phyloP scores from a whole-genome alignment of 35 echinoderm and acorn worm genomes.

The Holothuria glaberrima region DNA sequence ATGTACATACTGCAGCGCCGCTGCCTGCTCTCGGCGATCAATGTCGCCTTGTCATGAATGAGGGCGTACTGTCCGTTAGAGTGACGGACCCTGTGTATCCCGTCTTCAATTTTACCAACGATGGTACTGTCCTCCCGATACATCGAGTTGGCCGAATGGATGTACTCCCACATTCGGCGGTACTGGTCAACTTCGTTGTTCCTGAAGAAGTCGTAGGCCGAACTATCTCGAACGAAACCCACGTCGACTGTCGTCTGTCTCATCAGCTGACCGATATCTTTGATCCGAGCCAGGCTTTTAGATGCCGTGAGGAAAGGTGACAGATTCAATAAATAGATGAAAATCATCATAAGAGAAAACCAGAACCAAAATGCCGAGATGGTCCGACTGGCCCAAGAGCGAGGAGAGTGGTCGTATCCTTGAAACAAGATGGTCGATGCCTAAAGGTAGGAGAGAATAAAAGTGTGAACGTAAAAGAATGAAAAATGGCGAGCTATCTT shows the following conservation, averaged over 20 bases:
- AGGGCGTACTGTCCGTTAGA: slow-evolving; percentile 94
- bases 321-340: slow-evolving; percentile 89
- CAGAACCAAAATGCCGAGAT: slow-evolving; percentile 92
- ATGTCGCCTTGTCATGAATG: slow-evolving; percentile 73
- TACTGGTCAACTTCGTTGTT: slow-evolving; percentile 78
- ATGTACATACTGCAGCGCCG: slow-evolving; percentile 86
- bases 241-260: slow-evolving; percentile 87
- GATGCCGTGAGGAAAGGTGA: slow-evolving; percentile 83
- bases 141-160: slow-evolving; percentile 82
- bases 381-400: slow-evolving; percentile 76
- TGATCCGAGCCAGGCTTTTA: slow-evolving; percentile 73
- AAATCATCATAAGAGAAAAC: slow-evolving; percentile 90
- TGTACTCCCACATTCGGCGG: slow-evolving; percentile 84
- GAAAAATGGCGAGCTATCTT: too few relatives aligned
- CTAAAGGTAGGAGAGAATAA: slow-evolving; percentile 11
- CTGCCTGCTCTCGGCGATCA: slow-evolving; percentile 65
- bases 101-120: slow-evolving; percentile 76
- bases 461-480: too few relatives aligned
- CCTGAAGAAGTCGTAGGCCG: slow-evolving; percentile 91
- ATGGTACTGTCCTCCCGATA: slow-evolving; percentile 85
- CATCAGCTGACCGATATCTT: slow-evolving; percentile 77
- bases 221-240: slow-evolving; percentile 84
- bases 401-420: slow-evolving; percentile 87
- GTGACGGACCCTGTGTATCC: slow-evolving; percentile 69
- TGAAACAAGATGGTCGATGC: slow-evolving; percentile 79